Evolutionary conservation across 2,797 vertebrate species (phyloP).

Genomic region (Semaprochilodus insignis): DNA sequence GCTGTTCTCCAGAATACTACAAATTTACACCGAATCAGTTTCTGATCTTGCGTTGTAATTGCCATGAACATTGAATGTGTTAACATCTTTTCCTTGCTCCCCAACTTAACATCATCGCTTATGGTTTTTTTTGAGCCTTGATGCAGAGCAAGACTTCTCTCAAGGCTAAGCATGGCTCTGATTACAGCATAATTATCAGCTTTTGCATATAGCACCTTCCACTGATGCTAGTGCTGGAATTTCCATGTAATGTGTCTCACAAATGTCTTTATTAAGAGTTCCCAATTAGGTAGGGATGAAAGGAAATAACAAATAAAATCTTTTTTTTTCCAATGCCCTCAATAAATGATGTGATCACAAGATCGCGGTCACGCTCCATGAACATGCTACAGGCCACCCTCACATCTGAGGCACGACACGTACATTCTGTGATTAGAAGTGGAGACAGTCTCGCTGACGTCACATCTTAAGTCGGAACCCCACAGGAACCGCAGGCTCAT

Average conservation of each 20-base stretch:
- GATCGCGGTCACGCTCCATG: neutral
- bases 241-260: conserved; percentile 15
- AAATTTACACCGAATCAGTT: neutral
- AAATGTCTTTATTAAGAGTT: neutral
- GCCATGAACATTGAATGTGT: neutral
- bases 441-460: conserved; percentile 59
- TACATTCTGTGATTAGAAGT: conserved; percentile 55
- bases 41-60: neutral
- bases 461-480: conserved; percentile 57
- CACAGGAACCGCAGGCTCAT: conserved; percentile 51
- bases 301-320: too few species aligned
- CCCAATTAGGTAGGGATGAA: neutral
- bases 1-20: neutral
- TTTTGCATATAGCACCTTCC: conserved; percentile 9
- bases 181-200: conserved; percentile 33
- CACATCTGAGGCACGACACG: neutral
- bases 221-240: neutral
- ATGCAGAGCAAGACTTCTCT: neutral
- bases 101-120: neutral
- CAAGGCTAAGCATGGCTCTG: conserved; percentile 13
- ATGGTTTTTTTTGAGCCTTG: neutral
- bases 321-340: neutral
- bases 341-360: neutral
- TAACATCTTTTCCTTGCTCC: neutral
- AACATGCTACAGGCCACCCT: neutral